Evolutionary conservation across 2,888 invertebrate genomes (phyloP).

Genomic region (Pterobdella sp.): DNA sequence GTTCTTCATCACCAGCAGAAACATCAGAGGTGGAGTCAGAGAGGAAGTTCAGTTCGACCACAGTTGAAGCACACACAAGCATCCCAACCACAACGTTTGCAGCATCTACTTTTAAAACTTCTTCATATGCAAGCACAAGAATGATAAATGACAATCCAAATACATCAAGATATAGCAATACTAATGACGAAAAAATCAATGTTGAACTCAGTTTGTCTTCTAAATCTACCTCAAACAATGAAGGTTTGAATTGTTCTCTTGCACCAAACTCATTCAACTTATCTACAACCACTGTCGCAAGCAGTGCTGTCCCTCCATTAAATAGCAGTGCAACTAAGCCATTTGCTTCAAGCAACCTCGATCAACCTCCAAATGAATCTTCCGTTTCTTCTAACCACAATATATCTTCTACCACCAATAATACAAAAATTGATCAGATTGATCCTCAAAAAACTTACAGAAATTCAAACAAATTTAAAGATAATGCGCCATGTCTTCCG

Average conservation of each 20-base stretch:
- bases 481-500: background rate
- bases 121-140: background rate
- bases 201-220: background rate
- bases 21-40: background rate
- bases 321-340: background rate
- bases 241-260: background rate
- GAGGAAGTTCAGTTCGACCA: background rate
- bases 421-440: background rate
- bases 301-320: background rate
- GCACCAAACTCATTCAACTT: background rate
- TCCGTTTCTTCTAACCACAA: no score
- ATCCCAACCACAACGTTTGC: background rate
- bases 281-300: background rate
- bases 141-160: background rate
- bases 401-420: background rate
- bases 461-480: background rate
- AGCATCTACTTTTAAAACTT: constrained; percentile 5
- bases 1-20: background rate
- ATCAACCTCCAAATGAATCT: background rate
- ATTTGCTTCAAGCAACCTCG: background rate
- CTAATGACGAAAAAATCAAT: background rate
- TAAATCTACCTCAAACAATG: background rate
- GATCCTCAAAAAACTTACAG: background rate
- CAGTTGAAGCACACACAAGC: background rate
- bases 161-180: background rate